A percentile compares a stretch with the other conserved stretches of the same genome.
Conservation (phyloP, 2,113 vertebrate genomes). For the Micromys minutus region DNA sequence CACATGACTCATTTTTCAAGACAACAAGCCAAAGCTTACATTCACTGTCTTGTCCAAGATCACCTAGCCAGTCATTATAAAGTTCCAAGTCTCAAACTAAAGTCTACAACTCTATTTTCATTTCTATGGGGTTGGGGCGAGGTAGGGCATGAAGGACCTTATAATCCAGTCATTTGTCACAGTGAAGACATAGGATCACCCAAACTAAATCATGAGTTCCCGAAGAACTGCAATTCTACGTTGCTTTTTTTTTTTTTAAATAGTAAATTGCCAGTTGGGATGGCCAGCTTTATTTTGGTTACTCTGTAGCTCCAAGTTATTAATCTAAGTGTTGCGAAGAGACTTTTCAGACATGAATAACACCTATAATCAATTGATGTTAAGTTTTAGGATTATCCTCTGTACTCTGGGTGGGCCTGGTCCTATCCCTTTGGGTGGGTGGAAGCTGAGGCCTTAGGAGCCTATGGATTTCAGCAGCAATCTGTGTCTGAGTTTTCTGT, state of each 20-base stretch:
- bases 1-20: not conserved
- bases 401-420: not conserved
- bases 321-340: not conserved
- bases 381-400: not conserved
- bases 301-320: not conserved
- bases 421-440: not conserved
- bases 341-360: not conserved
- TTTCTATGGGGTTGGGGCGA: not conserved
- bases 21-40: not conserved
- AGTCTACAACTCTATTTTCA: not conserved
- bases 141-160: not conserved
- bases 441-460: not conserved
- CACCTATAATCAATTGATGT: not conserved
- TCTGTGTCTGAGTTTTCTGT: not conserved
- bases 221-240: not conserved
- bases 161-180: conserved; percentile 13
- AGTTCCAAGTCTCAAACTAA: not conserved
- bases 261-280: not conserved
- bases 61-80: not conserved
- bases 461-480: not conserved
- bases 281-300: not conserved
- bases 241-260: not conserved
- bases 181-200: not conserved
- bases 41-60: not conserved
- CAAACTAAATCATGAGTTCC: conserved; percentile 24